Evolutionary conservation across 2,797 vertebrate genomes (phyloP).

Genomic region (Poeciliopsis presidionis): DNA sequence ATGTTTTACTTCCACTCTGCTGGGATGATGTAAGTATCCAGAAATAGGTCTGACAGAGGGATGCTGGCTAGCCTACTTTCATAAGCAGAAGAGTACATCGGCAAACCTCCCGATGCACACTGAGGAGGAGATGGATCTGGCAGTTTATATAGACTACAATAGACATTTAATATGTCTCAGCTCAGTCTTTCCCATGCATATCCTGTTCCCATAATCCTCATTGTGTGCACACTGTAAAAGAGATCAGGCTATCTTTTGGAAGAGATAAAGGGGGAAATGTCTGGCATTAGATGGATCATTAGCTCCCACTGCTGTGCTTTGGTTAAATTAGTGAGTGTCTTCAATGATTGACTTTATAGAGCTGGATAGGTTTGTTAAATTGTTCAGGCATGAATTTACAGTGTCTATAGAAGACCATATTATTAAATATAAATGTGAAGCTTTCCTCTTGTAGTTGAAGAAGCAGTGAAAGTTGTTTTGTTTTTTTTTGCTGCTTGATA

Average conservation of each 20-base stretch:
- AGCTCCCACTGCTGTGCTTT: slow-evolving; percentile 14
- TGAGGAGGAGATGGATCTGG: slow-evolving; percentile 4
- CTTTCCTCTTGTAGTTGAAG: neutral
- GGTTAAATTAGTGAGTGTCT: slow-evolving; percentile 22
- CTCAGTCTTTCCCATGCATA: slow-evolving; percentile 17
- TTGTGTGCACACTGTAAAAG: neutral
- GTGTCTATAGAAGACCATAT: neutral
- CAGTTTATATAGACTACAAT: slow-evolving; percentile 4
- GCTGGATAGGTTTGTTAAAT: neutral
- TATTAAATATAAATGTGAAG: neutral
- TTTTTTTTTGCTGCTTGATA: slow-evolving; percentile 4
- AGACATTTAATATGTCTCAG: slow-evolving; percentile 16
- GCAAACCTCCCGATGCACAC: slow-evolving; percentile 12
- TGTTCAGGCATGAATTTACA: neutral
- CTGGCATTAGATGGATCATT: slow-evolving; percentile 22
- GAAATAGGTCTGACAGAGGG: slow-evolving; percentile 65
- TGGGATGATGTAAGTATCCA: slow-evolving; percentile 61
- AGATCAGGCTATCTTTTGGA: slow-evolving; percentile 4
- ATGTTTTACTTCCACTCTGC: slow-evolving; percentile 67
- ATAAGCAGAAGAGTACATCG: neutral
- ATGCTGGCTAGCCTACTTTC: slow-evolving; percentile 39
- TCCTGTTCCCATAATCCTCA: slow-evolving; percentile 14
- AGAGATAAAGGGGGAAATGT: neutral
- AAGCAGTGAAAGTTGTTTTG: neutral
- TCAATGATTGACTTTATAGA: slow-evolving; percentile 5